These are phyloP conservation scores for Alviniconcha strummeri DNA, from an alignment of 2,888 invertebrate species.

Conservation along the genomic window DNA sequence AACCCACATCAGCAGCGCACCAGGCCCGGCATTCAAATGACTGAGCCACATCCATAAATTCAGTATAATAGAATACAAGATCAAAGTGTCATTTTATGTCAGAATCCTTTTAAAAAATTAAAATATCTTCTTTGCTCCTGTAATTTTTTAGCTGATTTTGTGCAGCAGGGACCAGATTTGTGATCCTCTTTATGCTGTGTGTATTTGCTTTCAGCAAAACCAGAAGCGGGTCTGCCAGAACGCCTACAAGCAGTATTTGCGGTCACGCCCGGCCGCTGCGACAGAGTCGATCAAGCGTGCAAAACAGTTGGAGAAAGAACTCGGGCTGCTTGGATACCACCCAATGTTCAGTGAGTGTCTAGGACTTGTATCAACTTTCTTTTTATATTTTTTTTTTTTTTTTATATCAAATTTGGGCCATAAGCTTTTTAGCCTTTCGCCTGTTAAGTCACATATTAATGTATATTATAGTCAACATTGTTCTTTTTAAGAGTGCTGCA, in stretches of 20 bases:
- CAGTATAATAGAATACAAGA: too few species aligned
- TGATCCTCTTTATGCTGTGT: too few species aligned
- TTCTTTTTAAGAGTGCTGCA: background rate
- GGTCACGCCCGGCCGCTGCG: constrained; percentile 91
- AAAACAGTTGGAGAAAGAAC: constrained; percentile 77
- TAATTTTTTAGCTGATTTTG: too few species aligned
- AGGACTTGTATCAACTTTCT: background rate
- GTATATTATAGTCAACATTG: background rate
- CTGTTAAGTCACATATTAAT: background rate
- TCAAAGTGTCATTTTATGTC: too few species aligned
- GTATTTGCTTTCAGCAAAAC: constrained; percentile 44
- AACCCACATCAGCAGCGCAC: too few species aligned
- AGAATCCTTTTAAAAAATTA: too few species aligned
- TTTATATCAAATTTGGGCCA: background rate
- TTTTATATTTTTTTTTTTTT: background rate
- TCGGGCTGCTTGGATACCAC: constrained; percentile 78
- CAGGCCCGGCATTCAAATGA: too few species aligned
- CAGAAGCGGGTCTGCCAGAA: constrained; percentile 84
- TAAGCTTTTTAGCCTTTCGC: background rate
- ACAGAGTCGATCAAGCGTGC: constrained; percentile 90
- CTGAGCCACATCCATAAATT: too few species aligned
- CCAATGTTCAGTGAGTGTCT: constrained; percentile 77
- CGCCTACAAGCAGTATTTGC: constrained; percentile 92
- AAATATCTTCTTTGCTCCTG: too few species aligned
- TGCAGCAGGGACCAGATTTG: too few species aligned